Base-by-base conservation (phyloP, 2,797 vertebrate genomes). In the Antennarius maculatus region DNA sequence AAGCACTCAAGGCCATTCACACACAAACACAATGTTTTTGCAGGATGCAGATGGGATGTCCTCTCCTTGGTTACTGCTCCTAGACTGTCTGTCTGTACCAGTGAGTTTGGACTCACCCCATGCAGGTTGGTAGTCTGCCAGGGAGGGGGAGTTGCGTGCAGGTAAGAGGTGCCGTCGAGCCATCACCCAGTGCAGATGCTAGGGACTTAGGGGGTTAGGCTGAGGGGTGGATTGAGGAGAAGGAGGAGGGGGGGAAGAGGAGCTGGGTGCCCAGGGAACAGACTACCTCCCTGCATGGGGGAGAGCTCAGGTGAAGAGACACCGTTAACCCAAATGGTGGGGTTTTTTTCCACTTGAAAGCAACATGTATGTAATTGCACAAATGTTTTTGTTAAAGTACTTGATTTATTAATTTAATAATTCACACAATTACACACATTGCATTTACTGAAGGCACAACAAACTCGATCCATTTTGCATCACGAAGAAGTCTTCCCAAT, bases 201-300 rank as follows among this genome's bases (percentile, higher is more conserved):
- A 84, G 86, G 90, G 90, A 87, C 84, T 86, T 71, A 69, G 80
- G 70, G 70, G 64, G 66, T 55, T 55, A 51, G 79, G 75, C 51
- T 56, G 64, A 80, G 60, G 83, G 58, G 34, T 54, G 50, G 69
- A 53, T 31, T 61, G 50, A 69, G 62, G 61, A 65, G 71, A 31
- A 34, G 64, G 48, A 23, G 61, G 57, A 8, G 55, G 14, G 42
- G 41, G 28, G 63, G 54, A 52, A 76, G 34, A 62, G 83, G 74
- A 68, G 77, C 71, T 73, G 84, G 81, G 65, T n/a, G 18, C 82
- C 80, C 84, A 86, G 72, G 89, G 87, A 86, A 91, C 89, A 93
- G 93, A 94, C 93, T 94, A 95, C 93, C 93, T 93, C 91, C 91
- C 93, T 95, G 91, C 93, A 94, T 92, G 90, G 89, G 91, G 92